These are phyloP conservation scores for Oligia latruncula DNA, from an alignment of 2,888 invertebrate species.

Conservation along the genomic window DNA sequence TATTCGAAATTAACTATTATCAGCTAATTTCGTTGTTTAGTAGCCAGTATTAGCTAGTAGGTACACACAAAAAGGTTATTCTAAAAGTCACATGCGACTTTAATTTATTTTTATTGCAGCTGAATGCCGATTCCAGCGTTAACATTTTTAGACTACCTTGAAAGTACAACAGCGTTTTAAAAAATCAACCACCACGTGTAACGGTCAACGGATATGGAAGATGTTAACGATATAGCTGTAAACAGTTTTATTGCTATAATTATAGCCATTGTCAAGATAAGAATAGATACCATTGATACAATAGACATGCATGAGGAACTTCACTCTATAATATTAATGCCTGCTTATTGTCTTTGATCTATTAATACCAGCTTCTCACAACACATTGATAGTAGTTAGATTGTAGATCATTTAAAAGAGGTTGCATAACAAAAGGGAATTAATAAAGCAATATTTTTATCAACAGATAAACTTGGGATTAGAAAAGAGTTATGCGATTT, in stretches of 20 bases:
- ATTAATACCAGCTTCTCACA: constrained; percentile 12
- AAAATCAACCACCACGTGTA: constrained; percentile 17
- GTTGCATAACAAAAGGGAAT: background rate
- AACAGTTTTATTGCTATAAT: constrained; percentile 27
- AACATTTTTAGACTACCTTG: constrained; percentile 34
- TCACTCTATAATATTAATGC: constrained; percentile 4
- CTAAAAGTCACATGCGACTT: constrained; percentile 5
- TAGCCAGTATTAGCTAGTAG: background rate
- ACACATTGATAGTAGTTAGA: background rate
- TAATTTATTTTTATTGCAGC: constrained; percentile 6
- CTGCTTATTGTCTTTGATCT: constrained; percentile 1
- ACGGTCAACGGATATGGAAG: constrained; percentile 14
- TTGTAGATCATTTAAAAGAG: background rate
- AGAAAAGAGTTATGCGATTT: background rate
- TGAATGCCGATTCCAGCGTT: background rate
- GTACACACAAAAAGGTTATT: background rate
- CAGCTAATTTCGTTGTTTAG: background rate
- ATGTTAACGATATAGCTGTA: constrained; percentile 28
- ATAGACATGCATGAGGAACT: constrained; percentile 17
- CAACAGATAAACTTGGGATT: background rate
- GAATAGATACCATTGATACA: constrained; percentile 36
- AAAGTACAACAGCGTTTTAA: constrained; percentile 18
- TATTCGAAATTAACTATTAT: background rate
- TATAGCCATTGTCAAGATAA: constrained; percentile 33
- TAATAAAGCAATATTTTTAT: background rate